These are phyloP conservation scores for Cynocephalus volans DNA, from an alignment of 2,113 vertebrate genomes.

Conservation along the genomic window DNA sequence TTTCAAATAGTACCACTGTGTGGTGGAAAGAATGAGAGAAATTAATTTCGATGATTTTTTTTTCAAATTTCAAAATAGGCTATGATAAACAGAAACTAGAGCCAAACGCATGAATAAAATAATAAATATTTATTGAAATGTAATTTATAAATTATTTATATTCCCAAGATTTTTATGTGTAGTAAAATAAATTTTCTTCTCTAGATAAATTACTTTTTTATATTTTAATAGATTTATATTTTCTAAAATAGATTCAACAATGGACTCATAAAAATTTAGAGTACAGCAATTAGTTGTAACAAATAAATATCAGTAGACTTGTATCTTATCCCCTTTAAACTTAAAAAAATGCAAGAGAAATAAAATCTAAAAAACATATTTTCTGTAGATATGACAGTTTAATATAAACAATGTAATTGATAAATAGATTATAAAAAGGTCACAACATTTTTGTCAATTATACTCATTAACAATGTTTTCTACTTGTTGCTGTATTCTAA, in stretches of 20 bases:
- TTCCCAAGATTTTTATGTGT: background rate
- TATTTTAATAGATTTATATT: background rate
- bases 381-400: background rate
- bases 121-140: background rate
- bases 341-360: background rate
- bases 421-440: background rate
- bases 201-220: background rate
- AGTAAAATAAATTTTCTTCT: background rate
- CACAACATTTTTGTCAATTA: background rate
- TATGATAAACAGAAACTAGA: background rate
- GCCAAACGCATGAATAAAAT: background rate
- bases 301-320: background rate
- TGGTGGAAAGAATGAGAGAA: background rate
- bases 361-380: background rate
- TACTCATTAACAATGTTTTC: background rate
- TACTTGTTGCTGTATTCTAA: background rate
- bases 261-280: background rate
- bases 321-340: background rate
- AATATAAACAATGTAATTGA: background rate
- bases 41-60: background rate
- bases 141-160: background rate
- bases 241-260: constrained; percentile 36
- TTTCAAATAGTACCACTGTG: background rate
- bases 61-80: background rate
- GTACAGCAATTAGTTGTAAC: background rate